Evolutionary conservation across 2,113 vertebrate species (phyloP), one percentile per base, ranked within the genome.

Genomic region (Epinephelus lanceolatus): DNA sequence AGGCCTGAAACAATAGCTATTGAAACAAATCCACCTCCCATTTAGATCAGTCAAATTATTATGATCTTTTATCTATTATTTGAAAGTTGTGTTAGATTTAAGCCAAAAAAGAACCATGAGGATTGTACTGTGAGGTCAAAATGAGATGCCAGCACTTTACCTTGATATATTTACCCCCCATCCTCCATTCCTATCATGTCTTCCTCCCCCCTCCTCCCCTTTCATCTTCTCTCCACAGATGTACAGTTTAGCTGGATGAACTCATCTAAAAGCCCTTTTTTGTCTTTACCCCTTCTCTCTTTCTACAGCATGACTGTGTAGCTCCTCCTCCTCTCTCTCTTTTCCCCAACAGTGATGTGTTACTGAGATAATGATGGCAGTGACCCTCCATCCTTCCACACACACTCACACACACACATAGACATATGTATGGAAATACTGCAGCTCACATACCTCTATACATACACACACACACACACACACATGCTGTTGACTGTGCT

Each of bases 281-380:
- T 94, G 92, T 94, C 93, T 94, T 90, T 94, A 89, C 90, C 88
- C 94, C 81, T 91, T 88, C 83, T 88, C 85, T 37, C 33, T 91
- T 65, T 91, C 90, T 92, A 94, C 95, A 96, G 95, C 95, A 96
- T 96, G 95, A 94, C 89, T 93, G 87, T 94, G 92, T 92, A 91
- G 93, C 90, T 86, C 91, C 91, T 91, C 87, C 89, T 91, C 92
- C 89, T 80, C 89, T 92, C 90, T 92, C 92, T 93, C 91, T 94
- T 93, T 94, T 92, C 91, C 91, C 92, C 93, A 90, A 95, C 94
- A 95, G 92, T 94, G 90, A 94, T 93, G 91, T 95, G 90, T 95
- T 89, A 89, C 90, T 94, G 94, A 95, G 94, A 93, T 95, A 94
- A 91, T 95, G 93, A 94, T 93, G 94, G 93, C 94, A 94, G 92